A percentile compares a stretch with the other conserved stretches of the same genome.
Evolutionary conservation across 2,113 vertebrate species (phyloP).

Genomic region (Prolemur simus): DNA sequence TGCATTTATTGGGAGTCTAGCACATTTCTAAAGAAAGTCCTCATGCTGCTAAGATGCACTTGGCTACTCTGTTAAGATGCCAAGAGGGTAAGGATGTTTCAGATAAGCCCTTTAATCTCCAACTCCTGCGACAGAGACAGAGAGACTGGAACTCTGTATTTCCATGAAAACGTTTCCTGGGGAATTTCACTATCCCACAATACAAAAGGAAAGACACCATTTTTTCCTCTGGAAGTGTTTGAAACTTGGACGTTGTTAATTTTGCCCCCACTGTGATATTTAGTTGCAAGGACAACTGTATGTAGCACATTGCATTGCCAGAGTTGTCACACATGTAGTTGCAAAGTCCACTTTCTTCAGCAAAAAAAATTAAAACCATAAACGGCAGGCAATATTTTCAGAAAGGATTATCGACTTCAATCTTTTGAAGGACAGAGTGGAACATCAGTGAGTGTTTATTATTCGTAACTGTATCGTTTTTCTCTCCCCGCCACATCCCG

Average conservation of each 20-base stretch:
- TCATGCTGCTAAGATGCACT: constrained; percentile 46
- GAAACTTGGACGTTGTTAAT: constrained; percentile 62
- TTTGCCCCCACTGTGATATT: constrained; percentile 24
- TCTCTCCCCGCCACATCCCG: accelerated
- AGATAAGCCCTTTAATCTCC: constrained; percentile 67
- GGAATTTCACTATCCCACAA: constrained; percentile 64
- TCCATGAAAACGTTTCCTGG: constrained; percentile 64
- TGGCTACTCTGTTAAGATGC: constrained; percentile 40
- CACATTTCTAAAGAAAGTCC: constrained; percentile 58
- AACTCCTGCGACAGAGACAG: constrained; percentile 48
- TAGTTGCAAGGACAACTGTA: constrained; percentile 52
- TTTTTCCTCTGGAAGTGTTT: constrained; percentile 43
- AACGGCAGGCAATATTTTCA: accelerated
- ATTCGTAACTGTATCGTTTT: not conserved
- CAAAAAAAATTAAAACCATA: not conserved
- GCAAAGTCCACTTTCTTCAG: constrained; percentile 22
- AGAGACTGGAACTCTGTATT: constrained; percentile 36
- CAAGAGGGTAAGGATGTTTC: constrained; percentile 58
- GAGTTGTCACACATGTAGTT: constrained; percentile 52
- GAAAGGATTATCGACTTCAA: not conserved
- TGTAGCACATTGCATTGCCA: constrained; percentile 54
- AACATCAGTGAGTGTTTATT: not conserved
- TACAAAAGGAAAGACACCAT: constrained; percentile 48
- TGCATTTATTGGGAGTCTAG: constrained; percentile 68
- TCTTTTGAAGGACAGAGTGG: not conserved